Conservation (phyloP, 2,888 invertebrate species). For the Plagodis pulveraria region DNA sequence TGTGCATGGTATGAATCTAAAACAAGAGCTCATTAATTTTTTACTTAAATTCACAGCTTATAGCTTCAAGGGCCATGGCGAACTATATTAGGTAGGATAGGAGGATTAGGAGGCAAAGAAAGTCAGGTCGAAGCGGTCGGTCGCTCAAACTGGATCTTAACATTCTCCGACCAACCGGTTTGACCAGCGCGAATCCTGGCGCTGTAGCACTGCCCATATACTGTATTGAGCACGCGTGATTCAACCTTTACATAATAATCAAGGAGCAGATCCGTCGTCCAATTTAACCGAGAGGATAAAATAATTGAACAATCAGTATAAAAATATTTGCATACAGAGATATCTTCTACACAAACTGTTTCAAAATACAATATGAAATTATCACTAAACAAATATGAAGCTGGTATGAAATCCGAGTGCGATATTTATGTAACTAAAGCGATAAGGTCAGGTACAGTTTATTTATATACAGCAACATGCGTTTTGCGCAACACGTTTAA, state of each 20-base stretch:
- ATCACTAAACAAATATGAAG: slow-evolving; percentile 22
- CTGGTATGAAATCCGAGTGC: slow-evolving; percentile 40
- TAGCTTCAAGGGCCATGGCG: slow-evolving; percentile 24
- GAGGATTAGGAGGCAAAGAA: slow-evolving; percentile 68
- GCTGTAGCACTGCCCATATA: slow-evolving; percentile 46
- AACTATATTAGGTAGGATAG: slow-evolving; percentile 53
- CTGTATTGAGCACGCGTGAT: slow-evolving; percentile 36
- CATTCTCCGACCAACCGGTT: slow-evolving; percentile 75
- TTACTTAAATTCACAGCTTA: slow-evolving; percentile 2
- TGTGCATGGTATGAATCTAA: too few relatives aligned
- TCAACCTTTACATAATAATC: slow-evolving; percentile 35
- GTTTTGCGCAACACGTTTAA: slow-evolving; percentile 41
- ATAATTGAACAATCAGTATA: not conserved
- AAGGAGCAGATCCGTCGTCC: not conserved
- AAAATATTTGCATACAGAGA: too few relatives aligned
- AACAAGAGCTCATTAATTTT: not conserved
- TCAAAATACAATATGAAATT: slow-evolving; percentile 19
- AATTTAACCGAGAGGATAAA: not conserved
- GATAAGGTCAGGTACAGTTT: slow-evolving; percentile 54
- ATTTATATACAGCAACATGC: slow-evolving; percentile 42
- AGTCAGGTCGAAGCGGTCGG: slow-evolving; percentile 63
- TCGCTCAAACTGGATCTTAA: slow-evolving; percentile 73
- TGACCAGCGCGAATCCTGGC: slow-evolving; percentile 78
- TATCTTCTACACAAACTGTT: not conserved
- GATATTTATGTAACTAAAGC: slow-evolving; percentile 50